A percentile compares a stretch with the other conserved stretches of the same genome.
phyloP scores from a whole-genome alignment of 2,113 vertebrate species.

The Toxotes jaculatrix region DNA sequence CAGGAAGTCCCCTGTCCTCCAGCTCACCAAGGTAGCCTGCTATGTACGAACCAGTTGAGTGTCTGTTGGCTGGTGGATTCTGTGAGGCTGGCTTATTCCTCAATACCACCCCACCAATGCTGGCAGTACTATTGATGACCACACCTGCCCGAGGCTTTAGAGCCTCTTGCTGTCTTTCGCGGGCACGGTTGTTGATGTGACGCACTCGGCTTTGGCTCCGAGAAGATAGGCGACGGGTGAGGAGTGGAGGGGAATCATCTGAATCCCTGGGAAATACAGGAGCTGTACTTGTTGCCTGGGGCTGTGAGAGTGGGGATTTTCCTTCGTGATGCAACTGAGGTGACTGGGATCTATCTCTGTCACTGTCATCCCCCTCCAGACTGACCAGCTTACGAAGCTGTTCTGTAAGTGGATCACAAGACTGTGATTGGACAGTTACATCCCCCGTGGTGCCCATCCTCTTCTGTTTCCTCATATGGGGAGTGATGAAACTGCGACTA shows the following conservation, averaged over 20 bases:
- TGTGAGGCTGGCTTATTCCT: slow-evolving; percentile 84
- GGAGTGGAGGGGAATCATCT: slow-evolving; percentile 84
- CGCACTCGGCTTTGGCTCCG: slow-evolving; percentile 96
- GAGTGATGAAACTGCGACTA: slow-evolving; percentile 92
- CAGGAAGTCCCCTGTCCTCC: slow-evolving; percentile 89
- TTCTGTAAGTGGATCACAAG: slow-evolving; percentile 89
- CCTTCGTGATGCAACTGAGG: slow-evolving; percentile 32
- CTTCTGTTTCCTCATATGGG: slow-evolving; percentile 84
- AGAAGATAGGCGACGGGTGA: slow-evolving; percentile 93
- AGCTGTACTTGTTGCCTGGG: slow-evolving; percentile 26
- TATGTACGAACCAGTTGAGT: slow-evolving; percentile 96
- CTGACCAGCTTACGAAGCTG: slow-evolving; percentile 92
- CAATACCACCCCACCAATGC: slow-evolving; percentile 84
- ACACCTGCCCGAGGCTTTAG: slow-evolving; percentile 79
- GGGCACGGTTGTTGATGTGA: slow-evolving; percentile 95
- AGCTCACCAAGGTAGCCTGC: slow-evolving; percentile 87
- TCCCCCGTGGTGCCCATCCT: slow-evolving; percentile 50
- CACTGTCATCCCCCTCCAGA: slow-evolving; percentile 88
- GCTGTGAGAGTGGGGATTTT: slow-evolving; percentile 34
- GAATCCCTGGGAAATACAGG: slow-evolving; percentile 55
- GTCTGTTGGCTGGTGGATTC: slow-evolving; percentile 85
- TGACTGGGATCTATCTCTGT: slow-evolving; percentile 34
- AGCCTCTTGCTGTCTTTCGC: slow-evolving; percentile 93
- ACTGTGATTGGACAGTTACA: slow-evolving; percentile 73
- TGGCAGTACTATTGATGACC: slow-evolving; percentile 21